Conservation (phyloP, 2,113 vertebrate species). For the Narcine bancroftii region DNA sequence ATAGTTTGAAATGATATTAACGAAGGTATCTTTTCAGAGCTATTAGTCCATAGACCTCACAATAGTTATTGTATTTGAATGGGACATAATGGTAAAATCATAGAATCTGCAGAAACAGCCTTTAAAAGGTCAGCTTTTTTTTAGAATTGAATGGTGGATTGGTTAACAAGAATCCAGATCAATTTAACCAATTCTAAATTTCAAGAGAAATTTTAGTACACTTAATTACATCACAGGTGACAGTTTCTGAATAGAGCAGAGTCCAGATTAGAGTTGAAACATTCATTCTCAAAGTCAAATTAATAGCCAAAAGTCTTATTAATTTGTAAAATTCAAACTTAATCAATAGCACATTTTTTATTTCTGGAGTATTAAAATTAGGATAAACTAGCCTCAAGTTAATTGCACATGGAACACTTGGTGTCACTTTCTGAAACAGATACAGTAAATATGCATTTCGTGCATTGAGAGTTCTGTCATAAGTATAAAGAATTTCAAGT, state of each 20-base stretch:
- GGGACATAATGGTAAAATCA: neutral
- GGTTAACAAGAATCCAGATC: constrained; percentile 42
- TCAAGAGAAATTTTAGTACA: constrained; percentile 41
- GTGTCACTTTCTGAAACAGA: neutral
- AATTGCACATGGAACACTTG: neutral
- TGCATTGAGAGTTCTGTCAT: neutral
- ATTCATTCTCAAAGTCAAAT: neutral
- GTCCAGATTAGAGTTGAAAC: neutral
- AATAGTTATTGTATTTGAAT: neutral
- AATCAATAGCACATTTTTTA: constrained; percentile 9
- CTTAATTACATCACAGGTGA: constrained; percentile 40
- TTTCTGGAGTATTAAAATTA: neutral
- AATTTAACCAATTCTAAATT: constrained; percentile 42
- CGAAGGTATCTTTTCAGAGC: neutral
- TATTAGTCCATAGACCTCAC: neutral
- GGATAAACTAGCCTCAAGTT: neutral
- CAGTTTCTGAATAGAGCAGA: constrained; percentile 33
- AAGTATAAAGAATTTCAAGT: neutral
- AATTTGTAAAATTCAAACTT: neutral
- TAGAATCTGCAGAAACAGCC: neutral
- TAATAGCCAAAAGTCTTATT: neutral
- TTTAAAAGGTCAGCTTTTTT: neutral
- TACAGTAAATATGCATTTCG: neutral
- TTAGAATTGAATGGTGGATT: constrained; percentile 33
- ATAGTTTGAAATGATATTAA: neutral